Evolutionary conservation across 2,113 vertebrate species (phyloP).

Genomic region (Nerophis ophidion): DNA sequence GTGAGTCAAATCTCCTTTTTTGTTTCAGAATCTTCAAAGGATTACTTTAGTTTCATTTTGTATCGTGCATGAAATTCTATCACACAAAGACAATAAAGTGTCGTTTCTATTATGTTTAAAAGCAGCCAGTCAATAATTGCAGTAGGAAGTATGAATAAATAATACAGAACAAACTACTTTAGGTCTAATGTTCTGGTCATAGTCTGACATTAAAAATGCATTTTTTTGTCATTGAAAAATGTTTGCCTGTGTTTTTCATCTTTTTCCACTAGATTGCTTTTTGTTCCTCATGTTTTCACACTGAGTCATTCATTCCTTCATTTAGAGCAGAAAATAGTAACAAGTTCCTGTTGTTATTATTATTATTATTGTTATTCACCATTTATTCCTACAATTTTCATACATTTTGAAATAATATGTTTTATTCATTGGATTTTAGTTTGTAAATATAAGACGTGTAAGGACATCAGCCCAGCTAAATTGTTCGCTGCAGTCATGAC

Average conservation of each 20-base stretch:
- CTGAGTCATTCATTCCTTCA: slow-evolving; percentile 42
- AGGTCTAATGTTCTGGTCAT: no score
- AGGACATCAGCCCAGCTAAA: background rate
- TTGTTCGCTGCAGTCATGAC: slow-evolving; percentile 21
- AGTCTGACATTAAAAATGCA: no score
- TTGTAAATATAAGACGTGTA: background rate
- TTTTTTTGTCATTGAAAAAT: no score
- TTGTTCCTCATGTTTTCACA: slow-evolving; percentile 8
- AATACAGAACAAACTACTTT: no score
- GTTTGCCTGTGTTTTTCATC: slow-evolving; percentile 4
- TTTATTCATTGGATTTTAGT: background rate
- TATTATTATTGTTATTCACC: background rate
- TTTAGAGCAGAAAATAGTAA: slow-evolving; percentile 35
- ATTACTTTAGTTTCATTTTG: background rate
- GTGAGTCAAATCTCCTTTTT: slow-evolving; percentile 30
- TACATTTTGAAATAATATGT: background rate
- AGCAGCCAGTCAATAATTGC: no score
- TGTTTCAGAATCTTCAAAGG: background rate
- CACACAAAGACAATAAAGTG: no score
- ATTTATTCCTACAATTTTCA: background rate
- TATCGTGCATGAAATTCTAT: no score
- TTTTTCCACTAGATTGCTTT: background rate
- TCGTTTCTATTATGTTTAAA: no score
- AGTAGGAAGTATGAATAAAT: no score
- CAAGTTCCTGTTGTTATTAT: background rate